Base-by-base conservation (phyloP, 1,140 invertebrate species). In the Drosophila ohnishii region DNA sequence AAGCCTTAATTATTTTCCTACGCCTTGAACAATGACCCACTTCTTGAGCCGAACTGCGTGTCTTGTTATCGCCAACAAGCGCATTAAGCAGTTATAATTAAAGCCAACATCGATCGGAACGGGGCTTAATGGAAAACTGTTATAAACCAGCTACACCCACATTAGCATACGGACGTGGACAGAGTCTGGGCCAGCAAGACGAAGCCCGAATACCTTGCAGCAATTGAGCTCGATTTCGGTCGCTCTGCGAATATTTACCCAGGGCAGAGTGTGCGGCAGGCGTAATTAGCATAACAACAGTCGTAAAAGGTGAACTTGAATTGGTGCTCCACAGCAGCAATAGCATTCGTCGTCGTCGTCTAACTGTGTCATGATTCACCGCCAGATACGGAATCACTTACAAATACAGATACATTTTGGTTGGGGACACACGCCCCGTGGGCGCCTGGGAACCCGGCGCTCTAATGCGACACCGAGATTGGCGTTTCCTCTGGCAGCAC, bases 311-410 rank as follows among this genome's bases (percentile, higher is more conserved):
- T 86, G 83, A 86, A 86, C 83, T 86, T 86, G 83, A 80, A 88
- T 80, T 72, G 25, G 25, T 47, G 74, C 62, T 60, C 42, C 37
- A 57, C 50, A 66, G 57, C 61, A 39, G 28, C 45, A 42, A n/a
- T 47, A 72, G 50, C 60, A 58, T 11, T 32, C 48, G 48, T 13
- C 48, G 48, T 11, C 48, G 50, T 34, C 32, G 19, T 37, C 50
- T 69, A 86, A 83, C 66, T 87, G 64, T 87, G 84, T 74, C 79
- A 87, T 86, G 83, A 86, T 83, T 86, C 83, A 79, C 75, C 53
- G 45, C 8, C 65, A 63, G 67, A 72, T 34, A 55, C 51, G 51
- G 51, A 55, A 55, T 55, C 51, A 55, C 51, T 39, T 55, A 55
- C 34, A 37, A 53, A 75, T 75, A 74, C 61, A 70, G 30, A 65